These are phyloP conservation scores for Drosophila mimica DNA, from an alignment of 2,888 invertebrate genomes.

Conservation along the genomic window DNA sequence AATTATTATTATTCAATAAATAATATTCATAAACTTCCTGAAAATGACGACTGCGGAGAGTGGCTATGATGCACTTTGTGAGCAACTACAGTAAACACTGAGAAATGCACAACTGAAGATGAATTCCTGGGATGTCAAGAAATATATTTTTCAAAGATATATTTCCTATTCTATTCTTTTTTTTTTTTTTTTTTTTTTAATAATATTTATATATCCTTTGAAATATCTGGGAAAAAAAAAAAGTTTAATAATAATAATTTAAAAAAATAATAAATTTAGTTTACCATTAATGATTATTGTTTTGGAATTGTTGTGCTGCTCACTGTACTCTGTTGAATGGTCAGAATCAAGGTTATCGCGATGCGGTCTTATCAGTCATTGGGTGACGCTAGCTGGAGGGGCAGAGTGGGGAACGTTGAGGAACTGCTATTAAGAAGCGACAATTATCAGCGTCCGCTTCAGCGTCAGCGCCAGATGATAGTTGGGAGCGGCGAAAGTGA, in stretches of 20 bases:
- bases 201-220: neutral
- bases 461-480: constrained; percentile 21
- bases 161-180: neutral
- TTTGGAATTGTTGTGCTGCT: neutral
- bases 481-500: constrained; percentile 44
- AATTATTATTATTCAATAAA: constrained; percentile 8
- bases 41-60: neutral
- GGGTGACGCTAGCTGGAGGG: constrained; percentile 11
- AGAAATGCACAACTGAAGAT: neutral
- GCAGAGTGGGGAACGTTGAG: constrained; percentile 6
- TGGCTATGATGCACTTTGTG: neutral
- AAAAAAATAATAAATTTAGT: neutral
- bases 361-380: constrained; percentile 36
- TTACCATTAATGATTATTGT: neutral
- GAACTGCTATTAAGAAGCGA: constrained; percentile 20
- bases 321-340: constrained; percentile 13
- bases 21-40: constrained; percentile 8
- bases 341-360: constrained; percentile 73
- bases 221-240: neutral
- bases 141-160: neutral
- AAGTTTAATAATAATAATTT: neutral
- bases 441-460: constrained; percentile 37
- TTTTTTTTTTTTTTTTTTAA: neutral
- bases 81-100: neutral
- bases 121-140: neutral